Evolutionary conservation across 1,140 invertebrate genomes (phyloP).

Genomic region (Aphelinus atriplicis): DNA sequence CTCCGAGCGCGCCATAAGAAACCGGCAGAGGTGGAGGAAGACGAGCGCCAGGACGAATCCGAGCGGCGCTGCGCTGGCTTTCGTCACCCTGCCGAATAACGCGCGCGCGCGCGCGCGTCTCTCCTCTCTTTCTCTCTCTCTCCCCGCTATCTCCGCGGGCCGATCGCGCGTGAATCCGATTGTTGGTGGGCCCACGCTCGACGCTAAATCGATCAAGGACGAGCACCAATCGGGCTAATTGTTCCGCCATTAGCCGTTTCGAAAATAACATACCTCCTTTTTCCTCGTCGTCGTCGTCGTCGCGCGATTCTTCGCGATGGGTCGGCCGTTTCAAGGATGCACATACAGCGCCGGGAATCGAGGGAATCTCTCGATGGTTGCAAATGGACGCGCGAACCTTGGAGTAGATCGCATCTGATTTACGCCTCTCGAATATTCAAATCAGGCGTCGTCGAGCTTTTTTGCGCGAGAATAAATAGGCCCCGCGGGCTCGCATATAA

Average conservation of each 20-base stretch:
- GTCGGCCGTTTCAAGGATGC: too few species aligned
- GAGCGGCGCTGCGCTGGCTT: conserved; percentile 4
- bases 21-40: conserved; percentile 4
- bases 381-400: too few species aligned
- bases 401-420: too few species aligned
- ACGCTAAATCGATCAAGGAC: background rate
- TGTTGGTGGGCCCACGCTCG: background rate
- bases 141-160: background rate
- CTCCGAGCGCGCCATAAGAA: background rate
- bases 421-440: too few species aligned
- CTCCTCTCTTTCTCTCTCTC: background rate
- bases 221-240: background rate
- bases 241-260: background rate
- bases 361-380: too few species aligned
- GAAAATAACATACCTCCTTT: background rate
- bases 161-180: background rate
- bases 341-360: too few species aligned
- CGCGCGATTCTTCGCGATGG: too few species aligned
- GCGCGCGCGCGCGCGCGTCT: background rate
- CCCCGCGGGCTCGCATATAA: too few species aligned
- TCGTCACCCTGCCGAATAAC: conserved; percentile 11
- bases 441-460: too few species aligned
- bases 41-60: conserved; percentile 18
- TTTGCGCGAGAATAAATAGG: too few species aligned
- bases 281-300: background rate